phyloP scores from a whole-genome alignment of 2,797 vertebrate genomes.

The Arnoldichthys spilopterus region DNA sequence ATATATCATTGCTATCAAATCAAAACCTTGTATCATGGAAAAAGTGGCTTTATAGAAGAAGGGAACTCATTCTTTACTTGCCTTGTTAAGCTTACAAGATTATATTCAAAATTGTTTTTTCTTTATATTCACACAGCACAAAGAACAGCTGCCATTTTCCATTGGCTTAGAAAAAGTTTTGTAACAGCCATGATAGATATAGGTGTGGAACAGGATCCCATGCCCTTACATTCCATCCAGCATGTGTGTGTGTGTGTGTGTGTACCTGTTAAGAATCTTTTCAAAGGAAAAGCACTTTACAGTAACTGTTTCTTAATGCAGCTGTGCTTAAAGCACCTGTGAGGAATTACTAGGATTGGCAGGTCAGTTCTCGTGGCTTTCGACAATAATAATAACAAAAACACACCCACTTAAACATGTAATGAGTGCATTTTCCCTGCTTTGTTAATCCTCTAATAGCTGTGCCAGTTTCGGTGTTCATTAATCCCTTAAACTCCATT shows the following conservation, averaged over 20 bases:
- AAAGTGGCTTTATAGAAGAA: too few species aligned
- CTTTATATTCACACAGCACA: too few species aligned
- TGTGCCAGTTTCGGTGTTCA: background rate
- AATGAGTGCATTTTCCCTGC: background rate
- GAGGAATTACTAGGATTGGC: background rate
- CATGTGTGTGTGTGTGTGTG: background rate
- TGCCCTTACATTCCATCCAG: background rate
- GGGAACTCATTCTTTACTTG: too few species aligned
- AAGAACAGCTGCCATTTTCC: too few species aligned
- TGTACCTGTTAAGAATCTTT: background rate
- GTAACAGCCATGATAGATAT: too few species aligned
- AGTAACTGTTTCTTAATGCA: background rate
- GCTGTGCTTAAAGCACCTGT: background rate
- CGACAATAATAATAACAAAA: background rate
- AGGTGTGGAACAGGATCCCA: background rate
- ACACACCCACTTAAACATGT: background rate
- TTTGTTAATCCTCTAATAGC: conserved; percentile 1
- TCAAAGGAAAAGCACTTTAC: background rate
- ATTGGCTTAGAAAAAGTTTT: too few species aligned
- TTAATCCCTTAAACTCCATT: background rate
- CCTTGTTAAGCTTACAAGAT: too few species aligned
- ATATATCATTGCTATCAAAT: too few species aligned
- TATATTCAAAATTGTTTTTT: too few species aligned
- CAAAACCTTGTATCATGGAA: too few species aligned
- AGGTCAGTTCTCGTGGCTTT: background rate